Conservation (phyloP, 1,140 invertebrate species). For the Anastrepha obliqua region DNA sequence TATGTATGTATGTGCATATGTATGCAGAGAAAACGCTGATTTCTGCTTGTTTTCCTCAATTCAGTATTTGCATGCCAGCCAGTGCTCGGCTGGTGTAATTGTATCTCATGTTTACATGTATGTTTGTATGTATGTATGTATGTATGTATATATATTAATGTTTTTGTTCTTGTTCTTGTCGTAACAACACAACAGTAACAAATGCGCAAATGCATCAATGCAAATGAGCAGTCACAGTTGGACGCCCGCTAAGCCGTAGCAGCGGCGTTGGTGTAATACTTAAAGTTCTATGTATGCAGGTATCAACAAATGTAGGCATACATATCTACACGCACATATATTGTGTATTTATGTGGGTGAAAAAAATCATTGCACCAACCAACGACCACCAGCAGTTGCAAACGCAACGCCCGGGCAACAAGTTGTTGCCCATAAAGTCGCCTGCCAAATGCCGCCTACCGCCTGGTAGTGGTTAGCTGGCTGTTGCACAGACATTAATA, state of each 20-base stretch:
- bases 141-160: not conserved
- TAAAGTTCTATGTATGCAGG: not conserved
- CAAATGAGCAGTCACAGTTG: slow-evolving; percentile 57
- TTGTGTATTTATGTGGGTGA: not conserved
- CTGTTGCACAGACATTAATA: not conserved
- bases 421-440: slow-evolving; percentile 8
- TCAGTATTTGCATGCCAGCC: slow-evolving; percentile 30
- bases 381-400: slow-evolving; percentile 39
- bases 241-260: slow-evolving; percentile 64
- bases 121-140: not conserved
- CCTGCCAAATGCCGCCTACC: not conserved
- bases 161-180: slow-evolving; percentile 53
- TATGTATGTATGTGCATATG: not conserved
- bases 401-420: slow-evolving; percentile 21
- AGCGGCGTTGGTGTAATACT: slow-evolving; percentile 57
- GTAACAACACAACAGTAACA: slow-evolving; percentile 59
- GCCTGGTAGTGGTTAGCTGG: not conserved
- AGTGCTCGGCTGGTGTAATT: slow-evolving; percentile 23
- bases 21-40: slow-evolving; percentile 13
- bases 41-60: slow-evolving; percentile 50
- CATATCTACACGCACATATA: too few species aligned
- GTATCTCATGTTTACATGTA: slow-evolving; percentile 37
- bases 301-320: not conserved
- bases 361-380: slow-evolving; percentile 7
- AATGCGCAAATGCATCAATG: slow-evolving; percentile 53